A percentile compares a stretch with the other conserved stretches of the same genome.
These are phyloP conservation scores for Galaxias olidus DNA, from an alignment of 2,797 vertebrate genomes.

Conservation along the genomic window DNA sequence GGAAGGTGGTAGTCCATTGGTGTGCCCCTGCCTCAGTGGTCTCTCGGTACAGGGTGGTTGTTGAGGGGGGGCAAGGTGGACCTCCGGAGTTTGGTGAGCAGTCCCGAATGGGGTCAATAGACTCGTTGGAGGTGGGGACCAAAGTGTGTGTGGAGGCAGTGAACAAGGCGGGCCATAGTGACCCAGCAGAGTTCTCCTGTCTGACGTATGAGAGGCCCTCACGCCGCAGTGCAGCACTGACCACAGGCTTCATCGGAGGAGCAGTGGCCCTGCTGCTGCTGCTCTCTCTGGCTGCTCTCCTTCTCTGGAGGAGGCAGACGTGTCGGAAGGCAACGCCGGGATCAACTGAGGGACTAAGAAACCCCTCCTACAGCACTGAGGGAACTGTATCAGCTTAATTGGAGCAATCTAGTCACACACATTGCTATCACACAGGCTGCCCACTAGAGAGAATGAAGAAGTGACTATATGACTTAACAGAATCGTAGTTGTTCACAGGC, in stretches of 20 bases:
- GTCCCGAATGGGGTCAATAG: constrained; percentile 55
- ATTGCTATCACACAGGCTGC: not conserved
- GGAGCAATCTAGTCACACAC: not conserved
- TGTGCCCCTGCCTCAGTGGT: constrained; percentile 83
- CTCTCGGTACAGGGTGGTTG: constrained; percentile 67
- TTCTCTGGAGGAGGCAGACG: constrained; percentile 52
- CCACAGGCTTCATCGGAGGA: constrained; percentile 57
- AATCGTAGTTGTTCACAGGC: constrained; percentile 25
- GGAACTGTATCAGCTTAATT: constrained; percentile 56
- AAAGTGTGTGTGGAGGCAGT: constrained; percentile 79
- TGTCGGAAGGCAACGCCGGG: constrained; percentile 50
- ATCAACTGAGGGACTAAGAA: constrained; percentile 63
- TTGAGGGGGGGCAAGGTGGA: constrained; percentile 12
- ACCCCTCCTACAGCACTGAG: constrained; percentile 69
- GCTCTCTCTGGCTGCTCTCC: constrained; percentile 41
- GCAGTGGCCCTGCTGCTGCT: constrained; percentile 61
- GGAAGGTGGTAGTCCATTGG: constrained; percentile 73
- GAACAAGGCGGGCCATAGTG: constrained; percentile 76
- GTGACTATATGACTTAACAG: not conserved
- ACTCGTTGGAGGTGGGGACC: constrained; percentile 59
- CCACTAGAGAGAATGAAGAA: not conserved
- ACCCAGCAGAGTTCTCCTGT: constrained; percentile 62
- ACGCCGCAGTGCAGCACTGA: constrained; percentile 22
- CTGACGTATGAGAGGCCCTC: constrained; percentile 38
- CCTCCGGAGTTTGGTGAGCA: constrained; percentile 37